Conservation (phyloP, 2,797 vertebrate genomes). For the Karalla daura region DNA sequence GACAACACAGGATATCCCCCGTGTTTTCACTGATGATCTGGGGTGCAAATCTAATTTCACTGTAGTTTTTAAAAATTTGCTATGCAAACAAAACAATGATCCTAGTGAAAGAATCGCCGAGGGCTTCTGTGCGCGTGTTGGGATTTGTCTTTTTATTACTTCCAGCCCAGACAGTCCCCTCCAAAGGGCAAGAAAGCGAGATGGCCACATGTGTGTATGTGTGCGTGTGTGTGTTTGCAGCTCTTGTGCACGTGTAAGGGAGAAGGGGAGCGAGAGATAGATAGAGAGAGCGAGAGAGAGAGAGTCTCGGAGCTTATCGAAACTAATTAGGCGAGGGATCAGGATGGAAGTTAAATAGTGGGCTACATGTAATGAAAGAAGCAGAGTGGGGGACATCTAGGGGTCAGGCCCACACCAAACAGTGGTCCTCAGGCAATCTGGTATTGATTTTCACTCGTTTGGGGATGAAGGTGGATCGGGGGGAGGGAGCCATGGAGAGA, state of each 20-base stretch:
- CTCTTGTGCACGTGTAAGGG: constrained; percentile 37
- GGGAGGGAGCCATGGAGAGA: constrained; percentile 62
- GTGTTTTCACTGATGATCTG: constrained; percentile 82
- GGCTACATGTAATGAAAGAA: constrained; percentile 90
- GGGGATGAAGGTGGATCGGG: constrained; percentile 79
- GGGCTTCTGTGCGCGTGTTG: constrained; percentile 65
- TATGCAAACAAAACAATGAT: constrained; percentile 87
- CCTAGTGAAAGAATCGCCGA: constrained; percentile 55
- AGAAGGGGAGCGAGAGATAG: constrained; percentile 22
- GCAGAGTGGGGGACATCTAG: constrained; percentile 85
- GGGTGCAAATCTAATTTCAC: constrained; percentile 92
- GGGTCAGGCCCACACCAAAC: constrained; percentile 89
- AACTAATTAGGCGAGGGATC: constrained; percentile 94
- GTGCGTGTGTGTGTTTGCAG: constrained; percentile 40
- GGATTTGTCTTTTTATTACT: constrained; percentile 76
- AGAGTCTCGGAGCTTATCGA: constrained; percentile 85
- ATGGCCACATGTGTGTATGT: constrained; percentile 59
- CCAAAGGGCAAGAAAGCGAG: constrained; percentile 65
- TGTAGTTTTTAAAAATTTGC: constrained; percentile 91
- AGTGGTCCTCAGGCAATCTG: constrained; percentile 87
- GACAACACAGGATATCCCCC: constrained; percentile 74
- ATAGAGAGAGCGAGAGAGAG: constrained; percentile 48
- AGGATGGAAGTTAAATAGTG: constrained; percentile 92
- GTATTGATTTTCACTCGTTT: constrained; percentile 91
- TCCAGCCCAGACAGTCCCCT: constrained; percentile 67